A percentile compares a stretch with the other conserved stretches of the same genome.
These are phyloP conservation scores for Neoscelio sp. DNA, from an alignment of 2,888 invertebrate species.

Conservation along the genomic window DNA sequence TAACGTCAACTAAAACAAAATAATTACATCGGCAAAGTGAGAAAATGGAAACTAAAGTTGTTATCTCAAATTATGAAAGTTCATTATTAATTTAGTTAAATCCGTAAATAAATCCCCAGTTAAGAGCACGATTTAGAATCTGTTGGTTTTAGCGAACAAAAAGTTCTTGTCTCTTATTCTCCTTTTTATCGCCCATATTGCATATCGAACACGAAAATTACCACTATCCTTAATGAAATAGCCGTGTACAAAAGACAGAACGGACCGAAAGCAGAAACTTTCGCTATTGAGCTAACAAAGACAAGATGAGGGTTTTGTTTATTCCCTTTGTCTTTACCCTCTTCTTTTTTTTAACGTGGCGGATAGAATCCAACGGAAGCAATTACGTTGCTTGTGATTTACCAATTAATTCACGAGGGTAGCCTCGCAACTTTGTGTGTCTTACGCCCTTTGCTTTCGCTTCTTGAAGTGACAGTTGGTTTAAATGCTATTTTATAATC, in stretches of 20 bases:
- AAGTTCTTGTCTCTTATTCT: conserved; percentile 4
- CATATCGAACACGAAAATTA: conserved; percentile 55
- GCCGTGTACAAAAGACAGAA: conserved; percentile 49
- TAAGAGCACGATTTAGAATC: not conserved
- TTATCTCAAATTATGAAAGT: conserved; percentile 47
- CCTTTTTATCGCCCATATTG: conserved; percentile 22
- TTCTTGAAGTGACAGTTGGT: conserved; percentile 66
- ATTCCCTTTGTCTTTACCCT: conserved; percentile 59
- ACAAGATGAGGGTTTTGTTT: conserved; percentile 65
- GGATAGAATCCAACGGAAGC: conserved; percentile 61
- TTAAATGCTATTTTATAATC: conserved; percentile 64
- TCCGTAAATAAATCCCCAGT: not conserved
- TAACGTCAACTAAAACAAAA: conserved; percentile 48
- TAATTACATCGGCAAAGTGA: conserved; percentile 39
- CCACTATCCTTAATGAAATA: conserved; percentile 62
- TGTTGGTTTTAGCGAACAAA: conserved; percentile 25
- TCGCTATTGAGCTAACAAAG: conserved; percentile 43
- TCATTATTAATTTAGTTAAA: conserved; percentile 39
- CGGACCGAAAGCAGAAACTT: conserved; percentile 44
- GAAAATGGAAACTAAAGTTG: conserved; percentile 3
- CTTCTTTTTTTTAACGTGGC: conserved; percentile 47
- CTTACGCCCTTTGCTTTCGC: conserved; percentile 58
- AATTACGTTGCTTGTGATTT: conserved; percentile 67
- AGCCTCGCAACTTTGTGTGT: conserved; percentile 64
- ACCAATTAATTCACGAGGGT: conserved; percentile 67